Conservation (phyloP, 2,113 vertebrate species). For the Raja brachyura region DNA sequence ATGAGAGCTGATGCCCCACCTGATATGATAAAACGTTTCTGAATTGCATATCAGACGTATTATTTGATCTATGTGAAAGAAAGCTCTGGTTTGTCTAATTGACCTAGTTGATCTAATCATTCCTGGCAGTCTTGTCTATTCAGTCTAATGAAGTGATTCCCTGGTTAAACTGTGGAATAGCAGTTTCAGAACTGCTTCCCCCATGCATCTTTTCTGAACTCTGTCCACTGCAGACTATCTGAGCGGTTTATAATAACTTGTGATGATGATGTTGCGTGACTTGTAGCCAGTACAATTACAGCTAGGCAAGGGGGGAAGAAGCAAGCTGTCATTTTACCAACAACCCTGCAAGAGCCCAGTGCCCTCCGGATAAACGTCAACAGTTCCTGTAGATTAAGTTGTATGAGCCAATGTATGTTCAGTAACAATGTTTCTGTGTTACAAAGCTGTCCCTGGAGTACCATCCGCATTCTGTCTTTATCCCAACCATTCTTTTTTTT, state of each 20-base stretch:
- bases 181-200: constrained; percentile 56
- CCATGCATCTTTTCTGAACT: constrained; percentile 43
- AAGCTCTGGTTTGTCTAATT: constrained; percentile 53
- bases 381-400: constrained; percentile 68
- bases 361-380: constrained; percentile 48
- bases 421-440: constrained; percentile 70
- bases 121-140: constrained; percentile 69
- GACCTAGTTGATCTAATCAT: constrained; percentile 60
- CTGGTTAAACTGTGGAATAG: constrained; percentile 64
- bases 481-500: constrained; percentile 58
- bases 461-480: constrained; percentile 53
- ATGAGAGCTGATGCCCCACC: constrained; percentile 39
- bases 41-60: constrained; percentile 50
- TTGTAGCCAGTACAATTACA: constrained; percentile 71
- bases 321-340: constrained; percentile 75
- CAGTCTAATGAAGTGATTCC: constrained; percentile 69
- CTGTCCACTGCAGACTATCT: constrained; percentile 65
- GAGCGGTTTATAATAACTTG: constrained; percentile 60
- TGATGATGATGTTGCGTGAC: constrained; percentile 66
- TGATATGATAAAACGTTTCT: constrained; percentile 57
- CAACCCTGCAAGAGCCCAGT: constrained; percentile 43
- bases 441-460: constrained; percentile 60
- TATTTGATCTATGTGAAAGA: constrained; percentile 60
- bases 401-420: constrained; percentile 70
- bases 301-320: constrained; percentile 72